Conservation (phyloP, 2,888 invertebrate genomes). For the Cephonodes hylas region DNA sequence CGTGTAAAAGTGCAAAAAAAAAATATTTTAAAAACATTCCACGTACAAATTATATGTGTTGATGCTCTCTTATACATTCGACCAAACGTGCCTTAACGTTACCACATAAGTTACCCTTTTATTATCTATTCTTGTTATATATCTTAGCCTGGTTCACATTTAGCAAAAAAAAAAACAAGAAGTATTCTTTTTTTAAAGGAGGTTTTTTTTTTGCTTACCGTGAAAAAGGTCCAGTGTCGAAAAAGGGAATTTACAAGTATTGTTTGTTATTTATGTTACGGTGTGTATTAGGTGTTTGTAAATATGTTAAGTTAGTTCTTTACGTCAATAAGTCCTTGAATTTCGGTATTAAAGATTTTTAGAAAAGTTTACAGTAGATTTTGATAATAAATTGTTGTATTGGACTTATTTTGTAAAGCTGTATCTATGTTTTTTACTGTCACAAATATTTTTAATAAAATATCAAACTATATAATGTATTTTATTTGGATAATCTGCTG, state of each 20-base stretch:
- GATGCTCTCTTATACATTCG: constrained; percentile 1
- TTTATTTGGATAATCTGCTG: not conserved
- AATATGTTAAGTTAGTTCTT: constrained; percentile 4
- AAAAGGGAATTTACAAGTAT: constrained; percentile 31
- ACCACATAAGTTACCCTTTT: constrained; percentile 23
- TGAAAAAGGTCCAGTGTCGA: constrained; percentile 19
- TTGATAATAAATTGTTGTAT: not conserved
- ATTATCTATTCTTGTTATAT: constrained; percentile 13
- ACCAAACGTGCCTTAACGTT: constrained; percentile 2
- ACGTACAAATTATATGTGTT: not conserved
- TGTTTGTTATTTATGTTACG: constrained; percentile 28
- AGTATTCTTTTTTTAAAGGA: not conserved
- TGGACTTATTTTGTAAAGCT: constrained; percentile 18
- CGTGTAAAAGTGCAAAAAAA: not conserved
- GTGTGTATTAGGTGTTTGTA: constrained; percentile 11
- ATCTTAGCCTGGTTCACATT: not conserved
- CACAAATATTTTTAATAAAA: constrained; percentile 49
- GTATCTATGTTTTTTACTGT: constrained; percentile 39
- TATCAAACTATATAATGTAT: constrained; percentile 19
- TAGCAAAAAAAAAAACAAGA: not conserved
- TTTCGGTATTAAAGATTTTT: not conserved
- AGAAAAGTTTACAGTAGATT: not conserved
- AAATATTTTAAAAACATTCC: not conserved
- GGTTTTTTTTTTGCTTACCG: constrained; percentile 9
- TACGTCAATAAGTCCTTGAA: not conserved